Percentiles rank a stretch among this genome's conserved stretches.
Conservation (phyloP, 2,888 invertebrate species). For the Apodemia mormo region DNA sequence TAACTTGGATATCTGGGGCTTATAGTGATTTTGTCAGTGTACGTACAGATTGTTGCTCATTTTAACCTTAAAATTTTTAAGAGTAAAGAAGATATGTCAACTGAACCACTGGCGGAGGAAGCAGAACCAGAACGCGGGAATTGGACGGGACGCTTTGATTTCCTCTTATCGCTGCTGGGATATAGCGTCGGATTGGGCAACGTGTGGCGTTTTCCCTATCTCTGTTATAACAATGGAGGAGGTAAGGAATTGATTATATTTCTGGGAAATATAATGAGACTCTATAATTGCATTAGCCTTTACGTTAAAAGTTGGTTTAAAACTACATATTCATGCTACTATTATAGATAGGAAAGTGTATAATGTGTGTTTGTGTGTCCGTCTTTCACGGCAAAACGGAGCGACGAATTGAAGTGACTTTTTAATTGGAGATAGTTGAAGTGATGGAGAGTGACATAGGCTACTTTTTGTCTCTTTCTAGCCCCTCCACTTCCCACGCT, state of each 20-base stretch:
- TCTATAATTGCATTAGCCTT: too few relatives aligned
- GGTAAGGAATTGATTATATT: constrained; percentile 58
- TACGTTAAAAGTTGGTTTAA: too few relatives aligned
- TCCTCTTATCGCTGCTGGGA: constrained; percentile 86
- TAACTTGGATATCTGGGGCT: too few relatives aligned
- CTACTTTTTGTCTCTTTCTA: too few relatives aligned
- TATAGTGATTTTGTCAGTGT: background rate
- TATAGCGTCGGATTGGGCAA: constrained; percentile 89
- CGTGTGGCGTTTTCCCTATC: constrained; percentile 89
- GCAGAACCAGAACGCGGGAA: constrained; percentile 84
- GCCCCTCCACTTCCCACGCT: too few relatives aligned
- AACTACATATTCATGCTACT: too few relatives aligned
- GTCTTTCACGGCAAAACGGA: too few relatives aligned
- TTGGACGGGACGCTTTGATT: constrained; percentile 89
- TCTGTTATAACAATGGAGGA: constrained; percentile 89
- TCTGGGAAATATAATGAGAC: background rate
- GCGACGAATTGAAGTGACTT: too few relatives aligned
- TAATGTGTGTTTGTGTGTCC: too few relatives aligned
- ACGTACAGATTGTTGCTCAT: background rate
- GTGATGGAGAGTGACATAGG: too few relatives aligned
- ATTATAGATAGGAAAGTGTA: too few relatives aligned
- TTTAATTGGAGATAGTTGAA: too few relatives aligned
- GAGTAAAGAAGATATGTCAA: constrained; percentile 53
- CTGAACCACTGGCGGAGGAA: constrained; percentile 51
- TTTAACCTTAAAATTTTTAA: constrained; percentile 32